These are phyloP conservation scores for Erebia epiphron DNA, from an alignment of 2,888 invertebrate species.

Conservation along the genomic window DNA sequence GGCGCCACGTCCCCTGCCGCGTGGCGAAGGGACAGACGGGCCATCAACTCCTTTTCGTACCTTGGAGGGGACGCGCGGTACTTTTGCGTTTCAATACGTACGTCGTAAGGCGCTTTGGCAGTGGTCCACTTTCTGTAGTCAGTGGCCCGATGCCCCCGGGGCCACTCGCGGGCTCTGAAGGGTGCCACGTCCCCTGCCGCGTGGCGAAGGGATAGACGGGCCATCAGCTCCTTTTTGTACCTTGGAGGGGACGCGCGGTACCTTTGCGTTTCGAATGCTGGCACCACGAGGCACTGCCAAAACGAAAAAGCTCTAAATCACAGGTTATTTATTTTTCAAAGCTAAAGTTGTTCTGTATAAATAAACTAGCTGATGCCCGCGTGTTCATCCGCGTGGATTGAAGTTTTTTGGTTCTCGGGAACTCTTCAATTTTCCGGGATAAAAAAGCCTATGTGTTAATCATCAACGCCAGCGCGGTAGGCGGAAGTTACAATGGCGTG, in stretches of 20 bases:
- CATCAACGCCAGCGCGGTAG: no score
- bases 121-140: slow-evolving; percentile 92
- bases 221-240: slow-evolving; percentile 89
- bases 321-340: not conserved
- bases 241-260: slow-evolving; percentile 91
- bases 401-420: no score
- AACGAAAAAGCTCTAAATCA: no score
- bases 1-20: slow-evolving; percentile 85
- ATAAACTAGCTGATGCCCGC: not conserved
- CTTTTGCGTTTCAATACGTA: slow-evolving; percentile 89
- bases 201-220: slow-evolving; percentile 84
- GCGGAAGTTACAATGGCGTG: no score
- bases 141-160: slow-evolving; percentile 93
- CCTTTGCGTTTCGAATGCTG: slow-evolving; percentile 95
- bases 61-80: slow-evolving; percentile 91
- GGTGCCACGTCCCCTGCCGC: slow-evolving; percentile 85
- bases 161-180: slow-evolving; percentile 94
- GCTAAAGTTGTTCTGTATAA: not conserved
- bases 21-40: slow-evolving; percentile 84
- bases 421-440: no score
- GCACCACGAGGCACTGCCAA: slow-evolving; percentile 87
- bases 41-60: slow-evolving; percentile 89
- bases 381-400: no score
- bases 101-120: slow-evolving; percentile 85
- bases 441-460: no score